phyloP scores from a whole-genome alignment of 2,888 invertebrate genomes.

The Campopleginae sp. region DNA sequence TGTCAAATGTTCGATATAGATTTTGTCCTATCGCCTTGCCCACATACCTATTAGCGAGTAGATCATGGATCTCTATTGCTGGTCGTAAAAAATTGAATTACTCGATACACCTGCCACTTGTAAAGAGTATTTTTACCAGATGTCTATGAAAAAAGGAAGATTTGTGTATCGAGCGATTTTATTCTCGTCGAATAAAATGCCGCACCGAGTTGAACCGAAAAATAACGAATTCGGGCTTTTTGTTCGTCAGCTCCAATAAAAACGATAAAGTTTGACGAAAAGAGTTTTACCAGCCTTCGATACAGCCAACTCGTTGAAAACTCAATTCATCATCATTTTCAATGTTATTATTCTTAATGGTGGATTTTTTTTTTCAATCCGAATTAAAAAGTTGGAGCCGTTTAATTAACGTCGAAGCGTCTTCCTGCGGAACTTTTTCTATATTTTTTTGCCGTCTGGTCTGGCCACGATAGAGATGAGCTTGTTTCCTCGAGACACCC shows the following conservation, averaged over 20 bases:
- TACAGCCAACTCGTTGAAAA: not conserved
- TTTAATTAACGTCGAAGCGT: constrained; percentile 31
- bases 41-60: not conserved
- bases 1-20: not conserved
- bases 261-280: no score
- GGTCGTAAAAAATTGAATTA: not conserved
- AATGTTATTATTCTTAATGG: not conserved
- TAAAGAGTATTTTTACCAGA: not conserved
- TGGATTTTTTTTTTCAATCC: not conserved
- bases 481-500: not conserved
- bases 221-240: no score
- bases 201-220: not conserved
- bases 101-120: not conserved
- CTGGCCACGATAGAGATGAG: not conserved
- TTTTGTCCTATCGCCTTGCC: not conserved
- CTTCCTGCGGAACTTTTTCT: constrained; percentile 2
- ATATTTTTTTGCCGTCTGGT: not conserved
- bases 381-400: constrained; percentile 1
- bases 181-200: not conserved
- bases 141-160: not conserved
- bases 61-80: not conserved
- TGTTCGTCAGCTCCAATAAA: no score
- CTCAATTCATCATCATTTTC: not conserved
- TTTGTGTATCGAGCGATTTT: not conserved
- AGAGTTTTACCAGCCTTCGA: no score